These are phyloP conservation scores for Heterochromis multidens DNA, from an alignment of 2,113 vertebrate species.

Conservation along the genomic window DNA sequence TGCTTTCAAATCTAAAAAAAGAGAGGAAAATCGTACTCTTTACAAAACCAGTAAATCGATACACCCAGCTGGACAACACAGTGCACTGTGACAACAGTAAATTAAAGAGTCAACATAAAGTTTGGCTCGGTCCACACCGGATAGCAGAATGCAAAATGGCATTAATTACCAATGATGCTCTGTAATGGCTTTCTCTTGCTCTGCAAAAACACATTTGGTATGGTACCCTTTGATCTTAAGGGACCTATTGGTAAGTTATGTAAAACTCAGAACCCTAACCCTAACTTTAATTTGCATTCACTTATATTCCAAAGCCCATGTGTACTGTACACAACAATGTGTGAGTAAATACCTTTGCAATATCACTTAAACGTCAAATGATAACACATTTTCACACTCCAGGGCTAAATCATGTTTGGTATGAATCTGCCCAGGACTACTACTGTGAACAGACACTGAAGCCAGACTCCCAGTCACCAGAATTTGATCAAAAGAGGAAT, in stretches of 20 bases:
- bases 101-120: neutral
- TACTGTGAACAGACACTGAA: neutral
- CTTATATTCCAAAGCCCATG: neutral
- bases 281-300: neutral
- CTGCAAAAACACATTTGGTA: neutral
- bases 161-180: slow-evolving; percentile 26
- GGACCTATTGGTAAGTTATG: neutral
- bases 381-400: too few species aligned
- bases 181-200: slow-evolving; percentile 17
- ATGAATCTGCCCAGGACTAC: neutral
- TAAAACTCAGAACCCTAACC: neutral
- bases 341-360: too few species aligned
- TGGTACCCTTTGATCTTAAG: neutral
- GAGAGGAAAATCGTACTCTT: neutral
- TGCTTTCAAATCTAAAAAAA: neutral
- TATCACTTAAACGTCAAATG: too few species aligned
- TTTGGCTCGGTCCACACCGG: neutral
- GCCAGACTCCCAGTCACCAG: too few species aligned
- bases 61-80: neutral
- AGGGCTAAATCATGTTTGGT: neutral
- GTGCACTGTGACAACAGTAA: neutral
- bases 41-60: neutral
- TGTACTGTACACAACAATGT: rapidly evolving
- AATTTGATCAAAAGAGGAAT: neutral
- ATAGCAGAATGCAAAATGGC: neutral